A percentile compares a stretch with the other conserved stretches of the same genome.
These are phyloP conservation scores for Fopius arisanus DNA, from an alignment of 1,140 invertebrate species.

Conservation along the genomic window DNA sequence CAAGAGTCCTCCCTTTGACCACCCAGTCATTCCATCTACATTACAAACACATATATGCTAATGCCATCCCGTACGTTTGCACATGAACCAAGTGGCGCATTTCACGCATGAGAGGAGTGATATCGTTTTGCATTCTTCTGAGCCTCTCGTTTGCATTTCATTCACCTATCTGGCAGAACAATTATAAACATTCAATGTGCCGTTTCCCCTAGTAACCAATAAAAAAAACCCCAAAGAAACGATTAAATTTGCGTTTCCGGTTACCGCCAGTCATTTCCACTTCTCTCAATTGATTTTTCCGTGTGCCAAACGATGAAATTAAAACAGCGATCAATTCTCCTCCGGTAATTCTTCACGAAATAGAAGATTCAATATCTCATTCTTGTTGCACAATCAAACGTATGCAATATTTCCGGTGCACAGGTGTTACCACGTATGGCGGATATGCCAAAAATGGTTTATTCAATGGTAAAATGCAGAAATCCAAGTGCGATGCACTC, in stretches of 20 bases:
- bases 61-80: not conserved
- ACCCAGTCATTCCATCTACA: conserved; percentile 21
- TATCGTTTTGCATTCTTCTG: conserved; percentile 24
- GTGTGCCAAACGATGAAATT: not conserved
- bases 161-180: conserved; percentile 23
- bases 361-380: too few species aligned
- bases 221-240: not conserved
- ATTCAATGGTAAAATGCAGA: not conserved
- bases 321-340: too few species aligned
- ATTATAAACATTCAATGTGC: conserved; percentile 26
- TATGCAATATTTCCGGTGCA: not conserved
- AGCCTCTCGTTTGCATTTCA: conserved; percentile 24
- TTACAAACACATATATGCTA: conserved; percentile 15
- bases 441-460: not conserved
- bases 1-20: conserved; percentile 40
- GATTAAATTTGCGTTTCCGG: conserved; percentile 7
- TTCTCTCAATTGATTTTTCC: not conserved
- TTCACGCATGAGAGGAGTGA: conserved; percentile 18
- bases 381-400: not conserved
- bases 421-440: not conserved
- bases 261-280: not conserved
- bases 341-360: too few species aligned
- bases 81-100: not conserved
- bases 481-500: not conserved
- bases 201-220: conserved; percentile 26